phyloP scores from a whole-genome alignment of 2,888 invertebrate species.

The Dexiosoma caninum region DNA sequence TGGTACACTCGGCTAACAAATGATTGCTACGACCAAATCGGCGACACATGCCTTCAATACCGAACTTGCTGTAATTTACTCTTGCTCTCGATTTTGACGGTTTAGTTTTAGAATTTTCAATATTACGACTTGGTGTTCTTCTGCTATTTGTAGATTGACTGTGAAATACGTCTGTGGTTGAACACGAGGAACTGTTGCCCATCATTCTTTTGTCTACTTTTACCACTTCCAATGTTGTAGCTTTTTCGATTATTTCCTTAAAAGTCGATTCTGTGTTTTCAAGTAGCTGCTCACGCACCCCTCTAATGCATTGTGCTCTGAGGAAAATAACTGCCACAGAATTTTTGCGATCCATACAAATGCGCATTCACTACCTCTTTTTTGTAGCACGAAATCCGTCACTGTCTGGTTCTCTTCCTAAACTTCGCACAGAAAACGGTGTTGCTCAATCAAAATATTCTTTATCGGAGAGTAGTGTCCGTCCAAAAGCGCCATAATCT shows the following conservation, averaged over 20 bases:
- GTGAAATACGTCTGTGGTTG: constrained; percentile 5
- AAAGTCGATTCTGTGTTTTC: constrained; percentile 28
- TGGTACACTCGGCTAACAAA: constrained; percentile 30
- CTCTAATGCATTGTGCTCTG: too few relatives aligned
- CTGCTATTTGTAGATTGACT: background rate
- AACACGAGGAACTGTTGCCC: background rate
- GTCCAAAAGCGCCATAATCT: background rate
- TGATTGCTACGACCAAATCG: constrained; percentile 30
- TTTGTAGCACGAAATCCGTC: too few relatives aligned
- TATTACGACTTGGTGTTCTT: background rate
- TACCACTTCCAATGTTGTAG: constrained; percentile 31
- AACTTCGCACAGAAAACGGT: too few relatives aligned
- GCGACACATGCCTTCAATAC: constrained; percentile 24
- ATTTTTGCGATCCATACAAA: too few relatives aligned
- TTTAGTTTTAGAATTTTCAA: background rate
- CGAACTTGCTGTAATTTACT: constrained; percentile 6
- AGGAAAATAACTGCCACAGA: too few relatives aligned
- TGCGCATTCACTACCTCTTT: too few relatives aligned
- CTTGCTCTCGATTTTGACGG: background rate
- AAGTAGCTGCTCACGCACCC: constrained; percentile 14
- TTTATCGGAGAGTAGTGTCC: background rate
- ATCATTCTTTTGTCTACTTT: constrained; percentile 28
- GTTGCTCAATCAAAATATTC: too few relatives aligned
- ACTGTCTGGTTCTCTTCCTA: too few relatives aligned
- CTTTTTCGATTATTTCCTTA: constrained; percentile 36